Base-by-base conservation (phyloP, 2,888 invertebrate genomes). In the Entomobrya multifasciata region DNA sequence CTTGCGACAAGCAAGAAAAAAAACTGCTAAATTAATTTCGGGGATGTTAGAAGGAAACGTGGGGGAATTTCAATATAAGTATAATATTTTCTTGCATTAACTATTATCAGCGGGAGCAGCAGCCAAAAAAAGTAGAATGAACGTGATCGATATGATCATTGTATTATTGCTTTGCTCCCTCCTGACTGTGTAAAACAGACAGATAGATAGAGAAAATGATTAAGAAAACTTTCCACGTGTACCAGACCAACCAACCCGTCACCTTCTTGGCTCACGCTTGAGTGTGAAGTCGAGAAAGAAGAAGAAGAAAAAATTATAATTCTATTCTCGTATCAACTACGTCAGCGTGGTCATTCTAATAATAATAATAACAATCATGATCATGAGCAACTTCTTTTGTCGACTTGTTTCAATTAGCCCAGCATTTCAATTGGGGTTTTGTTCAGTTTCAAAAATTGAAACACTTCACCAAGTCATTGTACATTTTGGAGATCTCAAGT, bases 121-220 rank as follows among this genome's bases (percentile, higher is more conserved):
- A 57, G 22, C 25, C n/a, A n/a, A n/a, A n/a, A n/a, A n/a, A n/a
- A n/a, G n/a, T n/a, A 25, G 57, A 25, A 25, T 17, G 62, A 65
- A 74, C 84, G 77, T 84, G 84, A 84, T 76, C 55, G 84, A 84
- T 84, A 84, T 77, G 77, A 84, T 84, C 84, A 84, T 60, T 20
- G 70, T 47, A 52, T 36, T 52, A 22, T 27, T 49, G 17, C 41
- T 36, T 25, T 25, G 22, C 57, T 57, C 17, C 57, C 57, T 57
- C 57, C 57, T 57, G n/a, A 57, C 57, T 57, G 57, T 17, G 57
- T 25, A 25, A 25, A 57, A 6, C 1, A 1, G 15, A 57, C 2
- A 17, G 22, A 60, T 57, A n/a, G 36, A 78, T 60, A 36, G 30
- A 60, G 44, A 72, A 62, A 47, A 44, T 78, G 78, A 86, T 86